Evolutionary conservation across 2,797 vertebrate species (phyloP).

Genomic region (Gobionotothen gibberifrons): DNA sequence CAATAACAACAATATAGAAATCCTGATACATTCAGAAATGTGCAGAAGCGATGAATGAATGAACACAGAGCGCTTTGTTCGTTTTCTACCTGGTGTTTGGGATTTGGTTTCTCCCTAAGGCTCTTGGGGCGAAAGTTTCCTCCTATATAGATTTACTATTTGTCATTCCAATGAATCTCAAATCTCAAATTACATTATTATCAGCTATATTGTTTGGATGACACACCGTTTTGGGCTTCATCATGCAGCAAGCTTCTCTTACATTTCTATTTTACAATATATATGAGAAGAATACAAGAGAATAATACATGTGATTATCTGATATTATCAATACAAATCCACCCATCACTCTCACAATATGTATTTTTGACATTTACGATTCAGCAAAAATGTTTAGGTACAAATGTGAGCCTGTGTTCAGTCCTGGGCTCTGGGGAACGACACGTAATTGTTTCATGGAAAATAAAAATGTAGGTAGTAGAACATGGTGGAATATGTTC

Average conservation of each 20-base stretch:
- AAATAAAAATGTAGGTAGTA: not conserved
- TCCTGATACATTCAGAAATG: not conserved
- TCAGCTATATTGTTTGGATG: not conserved
- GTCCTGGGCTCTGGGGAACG: not conserved
- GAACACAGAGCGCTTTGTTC: not conserved
- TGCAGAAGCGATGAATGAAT: conserved; percentile 2
- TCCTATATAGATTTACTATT: not conserved
- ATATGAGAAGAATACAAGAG: not conserved
- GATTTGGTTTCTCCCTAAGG: not conserved
- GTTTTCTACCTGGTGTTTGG: not conserved
- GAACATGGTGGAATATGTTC: not conserved
- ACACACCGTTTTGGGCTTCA: not conserved
- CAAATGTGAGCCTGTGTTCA: not conserved
- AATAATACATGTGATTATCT: not conserved
- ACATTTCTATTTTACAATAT: not conserved
- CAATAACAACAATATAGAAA: conserved; percentile 15
- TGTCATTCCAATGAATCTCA: not conserved
- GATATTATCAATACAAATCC: not conserved
- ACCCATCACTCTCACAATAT: not conserved
- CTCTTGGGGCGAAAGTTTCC: too few relatives aligned
- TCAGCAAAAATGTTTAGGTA: not conserved
- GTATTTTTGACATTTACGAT: not conserved
- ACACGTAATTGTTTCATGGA: not conserved
- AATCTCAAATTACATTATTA: not conserved
- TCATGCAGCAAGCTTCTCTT: too few relatives aligned